Evolutionary conservation across 2,113 vertebrate genomes (phyloP), one percentile per base, ranked within the genome.

Genomic region (Benitochromis conjunctus): DNA sequence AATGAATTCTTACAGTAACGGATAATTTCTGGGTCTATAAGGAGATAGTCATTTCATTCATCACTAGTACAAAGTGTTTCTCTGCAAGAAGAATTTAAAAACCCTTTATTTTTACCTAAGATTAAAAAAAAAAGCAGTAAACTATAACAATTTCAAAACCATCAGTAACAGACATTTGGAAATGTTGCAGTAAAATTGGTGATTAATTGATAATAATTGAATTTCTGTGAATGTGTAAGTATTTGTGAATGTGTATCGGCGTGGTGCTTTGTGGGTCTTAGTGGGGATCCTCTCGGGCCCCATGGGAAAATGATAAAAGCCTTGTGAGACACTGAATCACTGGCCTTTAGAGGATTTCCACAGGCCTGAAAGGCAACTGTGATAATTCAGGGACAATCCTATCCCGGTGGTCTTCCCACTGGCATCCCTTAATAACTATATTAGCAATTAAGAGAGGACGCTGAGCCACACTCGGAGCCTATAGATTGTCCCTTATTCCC

Each of bases 301-400:
- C 5, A 80, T 86, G 93, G 90, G 89, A 92, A 90, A 78, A 80
- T 79, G 90, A 94, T 95, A 87, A 95, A 96, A 94, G 92, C 93
- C 93, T 91, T 84, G 85, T 93, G 88, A 89, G 85, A 92, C 84
- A 81, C 86, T 54, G 24, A 88, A 82, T 89, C 81, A 5, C 13
- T 12, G 87, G 84, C 83, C 94, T 91, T 90, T 92, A 93, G 91
- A 92, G 94, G 94, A 95, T 95, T 91, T 96, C 94, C 95, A 94
- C 89, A 81, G 80, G 82, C 84, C 88, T 92, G 90, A 95, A 93
- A 71, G 79, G 94, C 90, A 90, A 94, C 95, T 93, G 93, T 84
- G 92, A 94, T 54, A 14, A 91, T 94, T 93, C 86, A 71, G 92
- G 84, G 81, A 90, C 34, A 4, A 12, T 85, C 93, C 84, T 10